Conservation (phyloP, 35 echinoderm and acorn worm genomes). For the Eucidaris tribuloides region DNA sequence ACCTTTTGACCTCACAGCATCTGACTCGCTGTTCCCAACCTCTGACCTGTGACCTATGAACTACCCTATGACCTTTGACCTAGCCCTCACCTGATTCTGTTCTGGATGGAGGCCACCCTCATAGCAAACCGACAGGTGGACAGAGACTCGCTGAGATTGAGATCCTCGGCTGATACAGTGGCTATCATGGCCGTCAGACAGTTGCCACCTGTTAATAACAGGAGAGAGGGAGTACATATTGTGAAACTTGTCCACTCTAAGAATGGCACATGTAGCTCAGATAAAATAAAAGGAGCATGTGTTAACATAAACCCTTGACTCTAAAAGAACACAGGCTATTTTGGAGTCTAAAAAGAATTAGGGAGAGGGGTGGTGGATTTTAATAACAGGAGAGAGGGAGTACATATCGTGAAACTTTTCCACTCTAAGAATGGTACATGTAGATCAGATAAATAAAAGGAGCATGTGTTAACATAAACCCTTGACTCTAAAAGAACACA, state of each 20-base stretch:
- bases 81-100: conserved; percentile 40
- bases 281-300: too few relatives aligned
- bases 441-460: too few relatives aligned
- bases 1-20: background rate
- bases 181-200: conserved; percentile 69
- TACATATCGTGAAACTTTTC: too few relatives aligned
- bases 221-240: too few relatives aligned
- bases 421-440: too few relatives aligned
- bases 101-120: conserved; percentile 51
- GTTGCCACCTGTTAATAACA: conserved; percentile 34
- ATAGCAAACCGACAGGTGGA: conserved; percentile 68
- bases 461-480: too few relatives aligned
- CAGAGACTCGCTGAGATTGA: conserved; percentile 41
- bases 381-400: background rate
- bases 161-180: conserved; percentile 36
- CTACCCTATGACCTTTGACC: background rate
- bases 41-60: background rate
- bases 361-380: conserved; percentile 36
- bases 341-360: too few relatives aligned
- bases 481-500: too few relatives aligned
- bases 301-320: too few relatives aligned
- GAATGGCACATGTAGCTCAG: too few relatives aligned
- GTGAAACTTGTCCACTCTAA: too few relatives aligned
- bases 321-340: too few relatives aligned
- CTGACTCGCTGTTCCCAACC: background rate